Base-by-base conservation (phyloP, 1,140 invertebrate genomes). In the Drosophila navojoa region DNA sequence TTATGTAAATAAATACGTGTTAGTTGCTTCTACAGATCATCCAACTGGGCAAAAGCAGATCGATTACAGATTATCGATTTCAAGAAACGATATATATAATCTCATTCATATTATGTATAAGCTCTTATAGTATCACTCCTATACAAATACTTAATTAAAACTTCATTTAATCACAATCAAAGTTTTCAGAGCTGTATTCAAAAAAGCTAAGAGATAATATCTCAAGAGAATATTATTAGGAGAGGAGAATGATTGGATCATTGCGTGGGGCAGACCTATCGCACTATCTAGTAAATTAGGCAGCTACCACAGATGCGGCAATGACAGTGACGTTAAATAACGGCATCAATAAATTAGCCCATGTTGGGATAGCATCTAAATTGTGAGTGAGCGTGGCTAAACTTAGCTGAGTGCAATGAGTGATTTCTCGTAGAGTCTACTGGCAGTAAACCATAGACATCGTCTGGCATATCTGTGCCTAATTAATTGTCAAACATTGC, bases 401-500 rank as follows among this genome's bases (percentile, higher is more conserved):
- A 35, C 29, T 19, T 50, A 44, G 45, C 45, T 32, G 61, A 22
- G 22, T 29, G 16, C n/a, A 69, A 44, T 61, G 16, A 57, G 29
- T 38, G 55, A 53, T 47, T 49, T 49, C 63, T 58, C n/a, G 40
- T 6, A 19, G 59, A 32, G 25, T 61, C 58, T n/a, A n/a, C n/a
- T 61, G 44, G 9, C n/a, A 32, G 45, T 49, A 38, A 61, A 25
- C 45, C 5, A 13, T 22, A 59, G 47, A 59, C 66, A 57, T 77
- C 74, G 67, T 81, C 71, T 70, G 49, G 44, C 59, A 68, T 77
- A 73, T 81, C 74, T 72, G 64, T 55, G 66, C 60, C 85, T 89
- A 89, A 89, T 89, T 89, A 89, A 89, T 89, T 89, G 82, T 84
- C 79, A 89, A 89, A 89, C 84, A 84, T 89, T 89, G 79, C 84